These are phyloP conservation scores for Cephus nigrinus DNA, from an alignment of 2,888 invertebrate species.

Conservation along the genomic window DNA sequence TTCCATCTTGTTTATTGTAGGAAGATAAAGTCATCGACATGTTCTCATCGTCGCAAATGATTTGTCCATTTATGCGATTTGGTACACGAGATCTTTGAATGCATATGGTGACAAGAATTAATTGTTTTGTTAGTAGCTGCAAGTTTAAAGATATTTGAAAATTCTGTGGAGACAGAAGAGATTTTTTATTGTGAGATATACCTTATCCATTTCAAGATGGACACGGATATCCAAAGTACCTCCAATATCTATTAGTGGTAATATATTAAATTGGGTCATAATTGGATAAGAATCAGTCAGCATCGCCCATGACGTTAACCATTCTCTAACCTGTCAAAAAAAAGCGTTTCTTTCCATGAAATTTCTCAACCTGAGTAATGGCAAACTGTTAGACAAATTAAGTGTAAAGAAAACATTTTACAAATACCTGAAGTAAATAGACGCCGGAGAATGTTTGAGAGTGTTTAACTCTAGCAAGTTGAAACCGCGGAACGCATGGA, in stretches of 20 bases:
- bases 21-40: conserved; percentile 53
- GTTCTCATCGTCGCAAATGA: conserved; percentile 48
- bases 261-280: conserved; percentile 62
- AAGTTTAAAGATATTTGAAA: conserved; percentile 15
- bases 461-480: conserved; percentile 65
- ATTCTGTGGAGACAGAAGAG: background rate
- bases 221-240: conserved; percentile 65
- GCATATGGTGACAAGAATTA: conserved; percentile 56
- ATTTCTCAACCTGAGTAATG: background rate
- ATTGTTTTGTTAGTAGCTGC: conserved; percentile 43
- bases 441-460: conserved; percentile 65
- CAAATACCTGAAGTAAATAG: conserved; percentile 65
- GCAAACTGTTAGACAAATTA: too few species aligned
- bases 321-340: conserved; percentile 63
- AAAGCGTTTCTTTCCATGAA: background rate
- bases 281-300: conserved; percentile 61
- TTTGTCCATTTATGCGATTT: conserved; percentile 41
- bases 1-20: conserved; percentile 39
- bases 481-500: conserved; percentile 62
- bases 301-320: conserved; percentile 66
- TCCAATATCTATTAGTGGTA: conserved; percentile 67
- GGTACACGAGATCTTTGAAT: conserved; percentile 55
- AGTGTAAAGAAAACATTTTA: conserved; percentile 1
- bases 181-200: conserved; percentile 30
- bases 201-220: conserved; percentile 61